Evolutionary conservation across 2,888 invertebrate genomes (phyloP).

Genomic region (Graphium colonna): DNA sequence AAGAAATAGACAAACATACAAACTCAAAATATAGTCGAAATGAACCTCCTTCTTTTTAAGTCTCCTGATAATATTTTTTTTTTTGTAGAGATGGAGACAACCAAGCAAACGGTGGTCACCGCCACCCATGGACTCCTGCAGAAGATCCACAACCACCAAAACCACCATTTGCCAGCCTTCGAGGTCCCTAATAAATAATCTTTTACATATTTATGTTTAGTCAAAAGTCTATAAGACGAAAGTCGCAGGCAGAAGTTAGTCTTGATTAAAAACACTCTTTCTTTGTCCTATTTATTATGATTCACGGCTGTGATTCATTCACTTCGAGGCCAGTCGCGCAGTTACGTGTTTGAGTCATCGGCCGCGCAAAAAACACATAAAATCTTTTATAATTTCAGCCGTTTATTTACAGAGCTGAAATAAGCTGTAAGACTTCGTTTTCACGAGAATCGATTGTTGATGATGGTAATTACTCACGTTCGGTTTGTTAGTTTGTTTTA

Average conservation of each 20-base stretch:
- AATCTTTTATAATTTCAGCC: conserved; percentile 18
- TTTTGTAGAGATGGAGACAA: too few species aligned
- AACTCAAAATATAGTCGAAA: too few species aligned
- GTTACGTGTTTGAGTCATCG: conserved; percentile 8
- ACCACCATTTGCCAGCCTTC: too few species aligned
- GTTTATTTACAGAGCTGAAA: conserved; percentile 16
- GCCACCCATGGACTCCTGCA: not conserved
- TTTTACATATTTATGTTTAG: not conserved
- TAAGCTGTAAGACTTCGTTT: conserved; percentile 9
- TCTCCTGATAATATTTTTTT: too few species aligned
- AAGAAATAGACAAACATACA: too few species aligned
- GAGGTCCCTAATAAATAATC: not conserved
- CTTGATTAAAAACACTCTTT: conserved; percentile 32
- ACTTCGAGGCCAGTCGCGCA: conserved; percentile 42
- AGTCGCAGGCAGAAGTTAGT: not conserved
- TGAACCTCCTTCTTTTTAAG: too few species aligned
- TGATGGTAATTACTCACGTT: not conserved
- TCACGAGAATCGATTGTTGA: not conserved
- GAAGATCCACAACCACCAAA: too few species aligned
- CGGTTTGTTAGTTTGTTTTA: too few species aligned
- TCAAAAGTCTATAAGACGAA: not conserved
- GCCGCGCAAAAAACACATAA: conserved; percentile 14
- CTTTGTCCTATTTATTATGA: conserved; percentile 40
- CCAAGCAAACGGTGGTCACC: too few species aligned
- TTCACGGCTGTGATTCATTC: conserved; percentile 48